Evolutionary conservation across 2,113 vertebrate species (phyloP), one percentile per base, ranked within the genome.

Genomic region (Oceanodroma tethys): DNA sequence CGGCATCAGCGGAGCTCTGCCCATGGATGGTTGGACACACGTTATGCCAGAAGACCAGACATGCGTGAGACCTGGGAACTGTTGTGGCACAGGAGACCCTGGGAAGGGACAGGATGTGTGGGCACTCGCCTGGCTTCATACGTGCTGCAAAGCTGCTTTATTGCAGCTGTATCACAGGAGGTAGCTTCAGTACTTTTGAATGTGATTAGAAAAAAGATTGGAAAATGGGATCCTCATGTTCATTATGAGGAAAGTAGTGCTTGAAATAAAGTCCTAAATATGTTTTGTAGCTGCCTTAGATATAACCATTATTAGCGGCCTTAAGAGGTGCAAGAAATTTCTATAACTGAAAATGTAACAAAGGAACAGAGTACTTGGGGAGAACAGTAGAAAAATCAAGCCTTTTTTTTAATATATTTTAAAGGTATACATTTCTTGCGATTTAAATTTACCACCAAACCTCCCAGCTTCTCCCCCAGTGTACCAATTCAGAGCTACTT

Each of bases 241-340:
- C 98, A 97, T 98, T 97, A 98, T 86, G 82, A 95, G 96, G 79
- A 98, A 97, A 96, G 95, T 73, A 94, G 81, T 91, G 86, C 96
- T 97, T 97, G 96, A 95, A 97, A 97, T 97, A 98, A 98, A 96
- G 93, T 96, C 90, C 97, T 92, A 97, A 97, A 97, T 97, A 97
- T 88, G 95, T 96, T 97, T 97, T 95, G 94, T 97, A 96, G 95
- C 97, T 97, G 97, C 95, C 97, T 97, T 93, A 96, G 96, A 97
- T 97, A 98, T 92, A 94, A 95, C 93, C 92, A 93, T 97, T 96
- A 98, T 98, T 97, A 98, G 95, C 59, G 45, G 97, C 97, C 97
- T 95, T 98, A 97, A 97, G 96, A 97, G 92, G 95, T 88, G 97
- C 84, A 96, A 97, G 97, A 98, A 96, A 97, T 96, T 97, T 98